Evolutionary conservation across 2,797 vertebrate species (phyloP), one percentile per base, ranked within the genome.

Genomic region (Allobates femoralis): DNA sequence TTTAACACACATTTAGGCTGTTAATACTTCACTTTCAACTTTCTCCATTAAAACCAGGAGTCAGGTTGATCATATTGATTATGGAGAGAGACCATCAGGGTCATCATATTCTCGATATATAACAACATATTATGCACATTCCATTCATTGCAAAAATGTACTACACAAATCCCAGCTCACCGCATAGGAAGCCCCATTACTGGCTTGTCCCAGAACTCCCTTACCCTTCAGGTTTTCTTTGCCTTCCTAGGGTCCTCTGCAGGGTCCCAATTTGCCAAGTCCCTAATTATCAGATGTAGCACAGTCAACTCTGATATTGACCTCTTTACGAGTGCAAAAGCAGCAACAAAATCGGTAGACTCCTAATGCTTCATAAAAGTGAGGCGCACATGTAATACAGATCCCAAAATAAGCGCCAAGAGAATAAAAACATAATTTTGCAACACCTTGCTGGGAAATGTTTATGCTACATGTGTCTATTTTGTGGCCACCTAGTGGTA

Each of bases 81-180:
- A 87, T 87, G 86, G 77, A 87, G 86, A 87, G 81, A 26, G 64
- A 81, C 86, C 77, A 60, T 46, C 10, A 50, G 74, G 86, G 30
- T 56, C 56, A 46, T 19, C 14, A 18, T 71, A 30, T 74, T 21
- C 2, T 21, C 6, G 11, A 51, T 75, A 50, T 28, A 8, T 75
- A 28, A 53, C 19, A 18, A 74, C 8, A 58, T 3, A 7, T 16
- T 8, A 60, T n/a, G 55, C 77, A 62, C 55, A 1, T 5, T 34
- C 30, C 58, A 11, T 3, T 79, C 77, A 79, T 6, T 28, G 32
- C 56, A 79, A 46, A 79, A 56, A 60, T 79, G 77, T 79, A 62
- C 77, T 60, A 8, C 30, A 46, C 77, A 62, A 62, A 23, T 46
- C 60, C 32, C 12, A 18, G 46, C 23, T 15, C 41, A 8, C n/a